These are phyloP conservation scores for Ischnura elegans DNA, from an alignment of 2,888 invertebrate genomes.

Conservation along the genomic window DNA sequence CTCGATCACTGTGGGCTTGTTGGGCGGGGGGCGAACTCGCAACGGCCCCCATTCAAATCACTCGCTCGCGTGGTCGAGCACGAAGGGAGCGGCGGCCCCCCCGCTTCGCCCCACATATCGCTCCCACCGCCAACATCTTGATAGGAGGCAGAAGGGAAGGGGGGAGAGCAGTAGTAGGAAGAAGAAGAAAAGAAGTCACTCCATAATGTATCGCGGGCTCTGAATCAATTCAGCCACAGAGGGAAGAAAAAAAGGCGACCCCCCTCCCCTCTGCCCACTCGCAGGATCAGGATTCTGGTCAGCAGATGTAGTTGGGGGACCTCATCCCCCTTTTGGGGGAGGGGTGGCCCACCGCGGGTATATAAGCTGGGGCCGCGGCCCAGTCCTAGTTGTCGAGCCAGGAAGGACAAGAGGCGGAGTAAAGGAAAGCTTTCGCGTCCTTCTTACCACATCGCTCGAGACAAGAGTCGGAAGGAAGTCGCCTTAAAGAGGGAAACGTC, in stretches of 20 bases:
- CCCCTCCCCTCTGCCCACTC: too few relatives aligned
- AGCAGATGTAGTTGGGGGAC: neutral
- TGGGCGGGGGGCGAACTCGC: too few relatives aligned
- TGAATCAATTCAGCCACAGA: conserved; percentile 62
- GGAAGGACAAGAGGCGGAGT: neutral
- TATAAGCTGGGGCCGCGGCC: conserved; percentile 23
- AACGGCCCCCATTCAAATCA: too few relatives aligned
- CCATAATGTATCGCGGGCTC: conserved; percentile 57
- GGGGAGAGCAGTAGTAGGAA: neutral
- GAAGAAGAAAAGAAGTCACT: conserved; percentile 41
- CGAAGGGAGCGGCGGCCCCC: neutral
- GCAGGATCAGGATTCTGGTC: neutral
- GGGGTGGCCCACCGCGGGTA: conserved; percentile 26
- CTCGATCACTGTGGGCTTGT: too few relatives aligned
- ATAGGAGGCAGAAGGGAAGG: neutral
- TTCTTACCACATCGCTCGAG: neutral
- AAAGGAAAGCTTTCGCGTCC: neutral
- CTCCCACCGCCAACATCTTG: conserved; percentile 38
- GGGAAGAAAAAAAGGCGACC: neutral
- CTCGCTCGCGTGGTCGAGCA: too few relatives aligned
- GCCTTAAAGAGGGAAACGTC: neutral
- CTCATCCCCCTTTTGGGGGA: neutral
- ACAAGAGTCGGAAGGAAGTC: conserved; percentile 54
- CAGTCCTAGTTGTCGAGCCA: conserved; percentile 44
- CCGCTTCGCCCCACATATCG: neutral